These are phyloP conservation scores for Zonotrichia albicollis DNA, from an alignment of 2,797 vertebrate species.

Conservation along the genomic window DNA sequence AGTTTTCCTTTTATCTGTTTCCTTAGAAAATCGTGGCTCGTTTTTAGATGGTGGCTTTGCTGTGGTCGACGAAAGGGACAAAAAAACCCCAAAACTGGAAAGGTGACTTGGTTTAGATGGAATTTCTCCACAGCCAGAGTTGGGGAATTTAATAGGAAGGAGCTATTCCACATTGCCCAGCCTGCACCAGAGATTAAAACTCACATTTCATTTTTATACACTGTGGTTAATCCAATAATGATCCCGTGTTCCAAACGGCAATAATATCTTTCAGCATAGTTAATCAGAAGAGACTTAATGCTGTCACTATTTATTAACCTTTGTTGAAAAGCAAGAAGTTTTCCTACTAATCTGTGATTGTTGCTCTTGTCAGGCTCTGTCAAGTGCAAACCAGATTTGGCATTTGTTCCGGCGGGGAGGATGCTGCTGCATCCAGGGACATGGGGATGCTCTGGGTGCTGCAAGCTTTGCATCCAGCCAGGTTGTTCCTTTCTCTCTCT, in stretches of 20 bases:
- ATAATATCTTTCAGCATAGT: slow-evolving; percentile 95
- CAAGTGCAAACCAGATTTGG: slow-evolving; percentile 86
- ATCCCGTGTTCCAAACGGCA: slow-evolving; percentile 92
- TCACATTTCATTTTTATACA: slow-evolving; percentile 94
- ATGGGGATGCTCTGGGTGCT: not conserved
- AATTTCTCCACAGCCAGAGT: slow-evolving; percentile 5
- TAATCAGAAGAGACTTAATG: slow-evolving; percentile 98
- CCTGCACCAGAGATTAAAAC: slow-evolving; percentile 83
- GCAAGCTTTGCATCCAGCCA: not conserved
- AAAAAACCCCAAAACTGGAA: not conserved
- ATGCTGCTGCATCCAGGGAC: slow-evolving; percentile 67
- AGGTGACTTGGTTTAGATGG: not conserved
- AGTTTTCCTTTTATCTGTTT: not conserved
- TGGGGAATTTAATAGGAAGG: slow-evolving; percentile 70
- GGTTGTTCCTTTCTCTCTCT: not conserved
- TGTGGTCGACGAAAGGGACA: not conserved
- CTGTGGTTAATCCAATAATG: slow-evolving; percentile 96
- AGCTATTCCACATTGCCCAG: slow-evolving; percentile 66
- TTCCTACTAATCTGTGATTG: slow-evolving; percentile 92
- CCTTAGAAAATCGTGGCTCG: accelerated
- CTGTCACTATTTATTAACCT: slow-evolving; percentile 99
- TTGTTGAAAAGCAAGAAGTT: slow-evolving; percentile 95
- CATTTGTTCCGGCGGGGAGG: slow-evolving; percentile 79
- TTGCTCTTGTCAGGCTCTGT: slow-evolving; percentile 91
- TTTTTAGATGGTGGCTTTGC: not conserved